Base-by-base conservation (phyloP, 2,888 invertebrate genomes). In the Epirrhoe alternata region DNA sequence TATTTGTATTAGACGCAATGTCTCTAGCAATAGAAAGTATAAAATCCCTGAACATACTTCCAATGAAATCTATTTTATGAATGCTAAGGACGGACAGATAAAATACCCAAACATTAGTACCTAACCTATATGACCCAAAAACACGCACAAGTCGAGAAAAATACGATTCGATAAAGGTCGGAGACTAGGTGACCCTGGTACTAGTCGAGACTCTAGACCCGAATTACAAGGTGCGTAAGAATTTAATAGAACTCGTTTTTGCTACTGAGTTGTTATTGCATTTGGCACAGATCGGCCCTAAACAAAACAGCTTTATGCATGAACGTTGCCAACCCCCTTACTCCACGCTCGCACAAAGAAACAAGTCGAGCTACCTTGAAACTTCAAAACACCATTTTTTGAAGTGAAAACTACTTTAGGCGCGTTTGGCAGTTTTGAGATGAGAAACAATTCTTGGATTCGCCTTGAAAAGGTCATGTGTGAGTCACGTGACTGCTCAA, bases 101-200 rank as follows among this genome's bases (percentile, higher is more conserved):
- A 31, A 24, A 14, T 0, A 16, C 4, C n/a, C 38, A 14, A 52
- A 24, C 24, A 24, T 24, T 24, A 24, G 24, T 58, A n/a, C n/a
- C n/a, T n/a, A n/a, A n/a, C n/a, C n/a, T n/a, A 64, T 58, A 64
- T 38, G 63, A 61, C 63, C 67, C 17, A 64, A 50, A 57, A 53
- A 57, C 67, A 68, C 60, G 67, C 63, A 64, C 47, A 56, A 51
- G 52, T 42, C 60, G 56, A 53, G 57, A 60, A 62, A 62, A 62
- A 63, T 55, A 49, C 35, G 17, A 12, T 64, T 56, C 14, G 35
- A 33, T 45, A n/a, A 51, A 67, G 63, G 67, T 67, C 60, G 14
- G 6, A 38, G 38, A 50, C 42, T 58, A 52, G 47, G 56, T 64
- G 67, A 68, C 62, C 66, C 54, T 50, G 62, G 8, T 30, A 31